A percentile compares a stretch with the other conserved stretches of the same genome.
phyloP scores from a whole-genome alignment of 2,888 invertebrate genomes.

The Coelopa pilipes region DNA sequence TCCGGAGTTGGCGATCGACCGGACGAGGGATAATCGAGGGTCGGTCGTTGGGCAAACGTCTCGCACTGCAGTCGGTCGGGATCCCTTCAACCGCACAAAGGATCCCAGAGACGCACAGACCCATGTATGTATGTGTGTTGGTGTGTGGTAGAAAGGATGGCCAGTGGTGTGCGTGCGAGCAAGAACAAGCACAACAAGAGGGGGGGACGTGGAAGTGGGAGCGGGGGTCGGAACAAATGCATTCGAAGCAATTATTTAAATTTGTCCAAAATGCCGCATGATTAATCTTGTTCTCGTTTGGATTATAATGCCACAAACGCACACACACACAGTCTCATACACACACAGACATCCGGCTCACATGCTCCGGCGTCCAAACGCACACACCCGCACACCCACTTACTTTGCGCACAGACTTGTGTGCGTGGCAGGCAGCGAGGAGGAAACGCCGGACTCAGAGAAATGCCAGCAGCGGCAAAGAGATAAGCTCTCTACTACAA shows the following conservation, averaged over 20 bases:
- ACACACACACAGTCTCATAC: neutral
- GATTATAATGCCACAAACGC: slow-evolving; percentile 21
- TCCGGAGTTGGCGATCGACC: too few relatives aligned
- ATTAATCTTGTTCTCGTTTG: slow-evolving; percentile 21
- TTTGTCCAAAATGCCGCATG: slow-evolving; percentile 21
- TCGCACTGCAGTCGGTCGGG: too few relatives aligned
- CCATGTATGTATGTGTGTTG: neutral
- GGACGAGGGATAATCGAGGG: too few relatives aligned
- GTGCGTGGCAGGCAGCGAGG: neutral
- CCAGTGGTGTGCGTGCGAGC: too few relatives aligned
- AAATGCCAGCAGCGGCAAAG: too few relatives aligned
- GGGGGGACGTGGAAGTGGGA: neutral
- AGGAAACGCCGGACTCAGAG: too few relatives aligned
- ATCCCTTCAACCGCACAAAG: too few relatives aligned
- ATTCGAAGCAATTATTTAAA: slow-evolving; percentile 8
- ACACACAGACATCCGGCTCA: neutral
- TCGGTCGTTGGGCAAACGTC: too few relatives aligned
- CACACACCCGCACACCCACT: too few relatives aligned
- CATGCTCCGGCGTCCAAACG: too few relatives aligned
- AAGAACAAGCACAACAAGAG: neutral
- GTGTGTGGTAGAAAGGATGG: too few relatives aligned
- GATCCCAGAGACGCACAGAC: neutral
- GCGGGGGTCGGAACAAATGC: neutral
- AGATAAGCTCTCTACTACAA: too few relatives aligned
- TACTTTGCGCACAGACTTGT: neutral